Evolutionary conservation across 2,113 vertebrate genomes (phyloP), one percentile per base, ranked within the genome.

Genomic region (Elaphurus davidianus): DNA sequence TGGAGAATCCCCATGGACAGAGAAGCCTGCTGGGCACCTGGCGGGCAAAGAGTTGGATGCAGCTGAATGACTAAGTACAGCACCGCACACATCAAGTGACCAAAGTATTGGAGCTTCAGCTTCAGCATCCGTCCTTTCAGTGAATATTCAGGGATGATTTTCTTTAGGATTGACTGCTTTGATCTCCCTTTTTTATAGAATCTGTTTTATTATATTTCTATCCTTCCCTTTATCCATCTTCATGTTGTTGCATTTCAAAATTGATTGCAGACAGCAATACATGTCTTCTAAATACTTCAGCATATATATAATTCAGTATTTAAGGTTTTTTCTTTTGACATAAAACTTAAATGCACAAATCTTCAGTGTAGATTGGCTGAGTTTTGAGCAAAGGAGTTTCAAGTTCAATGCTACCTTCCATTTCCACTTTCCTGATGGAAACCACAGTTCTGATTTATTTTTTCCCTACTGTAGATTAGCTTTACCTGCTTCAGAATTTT

Each of bases 151-250:
- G 71, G 1, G 21, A 14, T 74, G 21, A 43, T 43, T 7, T 43
- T 3, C 71, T 76, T 76, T 43, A 27, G 36, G 36, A 76, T 14
- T 7, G 71, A 76, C 21, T 43, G 23, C 11, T 14, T 76, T 27
- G 23, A 91, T 45, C 62, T 71, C n/a, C 67, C 89, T 91, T 90
- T 59, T 96, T 90, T 85, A 64, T 82, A 74, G 83, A 88, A 84
- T 64, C 84, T 57, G 7, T 21, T 86, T 92, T 76, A 30, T 94
- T 78, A 92, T 7, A 83, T 86, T 64, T 90, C 59, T 85, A 28
- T 17, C 43, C 81, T 88, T 94, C 3, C 6, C 36, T 67, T 50
- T 91, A 88, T 71, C 57, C 16, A 82, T 82, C 27, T 74, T 74
- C 93, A 91, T 59, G 33, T 83, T 60, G 25, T 36, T 94, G 54